Conservation (phyloP, 2,888 invertebrate genomes). For the Stenchaetothrips biformis region DNA sequence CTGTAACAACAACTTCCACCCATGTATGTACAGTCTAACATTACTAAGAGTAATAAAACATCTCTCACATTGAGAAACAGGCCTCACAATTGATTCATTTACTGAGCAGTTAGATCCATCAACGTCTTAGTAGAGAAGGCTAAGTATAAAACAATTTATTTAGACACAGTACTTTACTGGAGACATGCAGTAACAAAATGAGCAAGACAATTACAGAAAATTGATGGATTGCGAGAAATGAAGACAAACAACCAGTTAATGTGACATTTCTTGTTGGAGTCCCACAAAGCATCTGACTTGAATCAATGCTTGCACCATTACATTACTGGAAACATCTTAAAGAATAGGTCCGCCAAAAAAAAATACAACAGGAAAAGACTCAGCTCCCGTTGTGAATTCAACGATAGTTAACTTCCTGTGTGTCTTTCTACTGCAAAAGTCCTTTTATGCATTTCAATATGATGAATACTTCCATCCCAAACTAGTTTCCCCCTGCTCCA, state of each 20-base stretch:
- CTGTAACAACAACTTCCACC: conserved; percentile 11
- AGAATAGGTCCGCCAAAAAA: no score
- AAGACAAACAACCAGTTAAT: neutral
- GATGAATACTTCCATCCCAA: no score
- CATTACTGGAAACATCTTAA: no score
- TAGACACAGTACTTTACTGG: conserved; percentile 21
- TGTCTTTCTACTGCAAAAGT: no score
- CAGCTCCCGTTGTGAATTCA: no score
- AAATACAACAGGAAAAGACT: no score
- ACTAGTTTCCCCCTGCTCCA: no score
- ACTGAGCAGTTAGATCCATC: conserved; percentile 18
- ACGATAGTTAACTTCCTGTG: no score
- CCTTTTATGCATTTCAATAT: no score
- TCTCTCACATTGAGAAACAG: neutral
- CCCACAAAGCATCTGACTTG: no score
- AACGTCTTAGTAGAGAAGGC: conserved; percentile 1
- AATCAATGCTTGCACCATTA: no score
- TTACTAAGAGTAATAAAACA: conserved; percentile 14
- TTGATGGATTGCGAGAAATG: neutral
- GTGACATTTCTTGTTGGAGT: no score
- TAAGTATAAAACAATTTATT: conserved; percentile 22
- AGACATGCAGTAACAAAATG: conserved; percentile 22
- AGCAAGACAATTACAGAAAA: conserved; percentile 15
- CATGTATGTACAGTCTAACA: conserved; percentile 21
- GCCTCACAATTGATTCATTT: conserved; percentile 21